Evolutionary conservation across 2,797 vertebrate genomes (phyloP), one percentile per base, ranked within the genome.

Genomic region (Melanotaenia trifasciata): DNA sequence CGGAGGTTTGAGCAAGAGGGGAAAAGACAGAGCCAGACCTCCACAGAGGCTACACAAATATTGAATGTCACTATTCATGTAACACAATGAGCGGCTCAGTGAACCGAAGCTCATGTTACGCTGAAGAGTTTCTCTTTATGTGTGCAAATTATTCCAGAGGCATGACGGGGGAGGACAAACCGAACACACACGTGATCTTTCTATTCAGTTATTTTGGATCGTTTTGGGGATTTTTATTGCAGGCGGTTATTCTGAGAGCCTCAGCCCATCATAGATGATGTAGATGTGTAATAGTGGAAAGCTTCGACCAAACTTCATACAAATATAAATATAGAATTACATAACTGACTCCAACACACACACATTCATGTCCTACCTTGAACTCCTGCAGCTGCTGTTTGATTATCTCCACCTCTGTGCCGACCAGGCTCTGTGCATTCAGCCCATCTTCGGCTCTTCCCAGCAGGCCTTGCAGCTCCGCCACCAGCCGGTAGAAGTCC

Each of bases 341-440:
- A 33, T 33, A 33, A 33, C 32, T 8, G 32, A 6, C 32, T 33
- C 32, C 32, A 33, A 33, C 32, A 33, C 32, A 50, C 45, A 50
- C 56, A 45, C 1, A 13, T 38, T 8, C 66, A 33, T 11, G 38
- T 65, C 96, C 84, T 94, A 99, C 98, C 96, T 98, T 99, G 87
- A 99, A 99, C 87, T 96, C 96, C 26, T 95, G 95, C 87, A 99
- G 85, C 81, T 99, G 98, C 74, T 97, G 97, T 83, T 94, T 98
- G 94, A 99, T 97, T 85, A 92, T 86, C 40, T 99, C 98, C 89
- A 99, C 97, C 91, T 99, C 98, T 0, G 96, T 95, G 2, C 96
- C 97, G 20, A 99, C 97, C 10, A 96, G 77, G 70, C 96, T 96
- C 90, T 98, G 98, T 5, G 96, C 65, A 0, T 94, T 95, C 76